Conservation (phyloP, 2,113 vertebrate species). For the Hippoglossus stenolepis region DNA sequence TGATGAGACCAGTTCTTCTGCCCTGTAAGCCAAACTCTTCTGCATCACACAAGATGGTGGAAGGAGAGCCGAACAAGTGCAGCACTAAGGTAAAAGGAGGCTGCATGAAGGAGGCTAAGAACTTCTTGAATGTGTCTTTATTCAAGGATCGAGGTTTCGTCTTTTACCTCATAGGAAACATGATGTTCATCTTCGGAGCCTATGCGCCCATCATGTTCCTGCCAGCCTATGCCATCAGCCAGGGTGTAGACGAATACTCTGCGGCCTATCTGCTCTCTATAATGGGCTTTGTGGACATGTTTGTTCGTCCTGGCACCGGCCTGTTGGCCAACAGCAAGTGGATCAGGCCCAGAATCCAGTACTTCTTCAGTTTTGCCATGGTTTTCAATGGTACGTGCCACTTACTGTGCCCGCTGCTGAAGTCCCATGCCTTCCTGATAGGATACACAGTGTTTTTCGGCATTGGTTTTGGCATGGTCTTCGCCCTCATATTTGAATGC, state of each 20-base stretch:
- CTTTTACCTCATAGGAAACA: slow-evolving; percentile 86
- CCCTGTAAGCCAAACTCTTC: background rate
- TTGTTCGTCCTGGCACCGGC: slow-evolving; percentile 82
- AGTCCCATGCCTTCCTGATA: slow-evolving; percentile 70
- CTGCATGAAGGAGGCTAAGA: slow-evolving; percentile 73
- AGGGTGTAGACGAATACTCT: slow-evolving; percentile 82
- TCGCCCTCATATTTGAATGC: slow-evolving; percentile 87
- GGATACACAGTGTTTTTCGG: slow-evolving; percentile 81
- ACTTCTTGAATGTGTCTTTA: slow-evolving; percentile 83
- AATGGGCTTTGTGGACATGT: slow-evolving; percentile 85
- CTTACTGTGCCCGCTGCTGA: slow-evolving; percentile 85
- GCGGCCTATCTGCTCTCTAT: slow-evolving; percentile 85
- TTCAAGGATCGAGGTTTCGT: slow-evolving; percentile 87
- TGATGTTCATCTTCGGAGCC: slow-evolving; percentile 86
- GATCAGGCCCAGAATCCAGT: slow-evolving; percentile 84
- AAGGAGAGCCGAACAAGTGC: slow-evolving; percentile 7
- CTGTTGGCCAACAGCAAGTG: slow-evolving; percentile 84
- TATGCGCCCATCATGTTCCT: slow-evolving; percentile 88
- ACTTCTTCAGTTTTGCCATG: slow-evolving; percentile 86
- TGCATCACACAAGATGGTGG: background rate
- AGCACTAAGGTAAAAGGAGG: slow-evolving; percentile 43
- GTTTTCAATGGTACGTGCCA: slow-evolving; percentile 84
- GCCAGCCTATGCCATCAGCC: slow-evolving; percentile 82
- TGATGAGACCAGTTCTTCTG: slow-evolving; percentile 83
- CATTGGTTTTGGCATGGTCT: slow-evolving; percentile 85